Conservation (phyloP, 2,113 vertebrate genomes). For the Protobothrops flavoviridis region DNA sequence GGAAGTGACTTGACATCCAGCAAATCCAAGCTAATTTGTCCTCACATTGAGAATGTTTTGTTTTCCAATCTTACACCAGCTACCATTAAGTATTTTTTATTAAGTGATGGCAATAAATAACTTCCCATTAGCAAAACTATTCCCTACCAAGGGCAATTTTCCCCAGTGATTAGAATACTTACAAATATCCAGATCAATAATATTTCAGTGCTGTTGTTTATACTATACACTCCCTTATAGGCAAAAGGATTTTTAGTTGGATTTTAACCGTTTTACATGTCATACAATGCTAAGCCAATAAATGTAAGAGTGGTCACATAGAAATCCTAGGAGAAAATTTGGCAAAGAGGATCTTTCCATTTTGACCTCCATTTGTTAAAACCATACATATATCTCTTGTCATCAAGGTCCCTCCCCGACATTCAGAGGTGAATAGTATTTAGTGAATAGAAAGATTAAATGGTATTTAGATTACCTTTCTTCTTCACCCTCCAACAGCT, state of each 20-base stretch:
- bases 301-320: background rate
- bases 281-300: background rate
- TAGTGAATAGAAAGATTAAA: background rate
- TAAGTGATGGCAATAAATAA: background rate
- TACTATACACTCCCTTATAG: background rate
- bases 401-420: no score
- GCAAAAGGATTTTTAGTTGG: background rate
- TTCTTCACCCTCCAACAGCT: constrained; percentile 89
- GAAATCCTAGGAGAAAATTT: background rate
- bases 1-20: background rate
- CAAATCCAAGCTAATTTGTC: background rate
- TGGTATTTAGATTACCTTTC: constrained; percentile 73
- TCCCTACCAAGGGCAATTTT: background rate
- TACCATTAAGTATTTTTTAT: background rate
- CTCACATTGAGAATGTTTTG: no score
- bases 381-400: background rate
- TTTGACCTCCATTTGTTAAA: background rate
- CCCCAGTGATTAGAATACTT: background rate
- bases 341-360: background rate
- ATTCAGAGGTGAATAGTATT: background rate
- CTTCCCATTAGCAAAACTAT: background rate
- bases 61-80: background rate
- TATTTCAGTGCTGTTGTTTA: background rate
- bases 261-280: background rate
- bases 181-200: background rate